Conservation (phyloP, 2,113 vertebrate genomes). For the Steatornis caripensis region DNA sequence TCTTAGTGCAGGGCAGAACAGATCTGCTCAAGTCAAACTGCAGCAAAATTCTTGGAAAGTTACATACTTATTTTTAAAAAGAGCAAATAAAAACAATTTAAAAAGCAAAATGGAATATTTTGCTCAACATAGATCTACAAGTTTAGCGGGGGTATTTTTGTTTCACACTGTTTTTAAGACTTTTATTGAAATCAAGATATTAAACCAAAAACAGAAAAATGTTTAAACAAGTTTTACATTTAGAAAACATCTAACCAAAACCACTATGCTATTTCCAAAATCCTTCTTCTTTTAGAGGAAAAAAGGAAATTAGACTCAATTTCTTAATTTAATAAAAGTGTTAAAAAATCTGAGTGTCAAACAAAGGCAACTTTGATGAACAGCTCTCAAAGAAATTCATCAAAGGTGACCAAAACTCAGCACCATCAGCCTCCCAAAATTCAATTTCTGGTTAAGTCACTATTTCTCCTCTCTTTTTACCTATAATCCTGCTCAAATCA, state of each 20-base stretch:
- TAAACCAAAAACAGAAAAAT: background rate
- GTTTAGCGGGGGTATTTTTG: rapidly evolving
- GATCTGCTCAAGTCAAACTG: background rate
- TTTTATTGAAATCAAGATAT: background rate
- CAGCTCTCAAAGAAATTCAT: background rate
- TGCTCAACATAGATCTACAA: background rate
- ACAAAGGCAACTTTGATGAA: background rate
- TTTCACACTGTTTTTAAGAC: background rate
- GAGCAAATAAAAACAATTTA: background rate
- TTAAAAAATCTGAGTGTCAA: background rate
- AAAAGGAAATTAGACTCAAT: background rate
- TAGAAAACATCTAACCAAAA: background rate
- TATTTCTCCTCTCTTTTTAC: background rate
- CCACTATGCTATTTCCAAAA: background rate
- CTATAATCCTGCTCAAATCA: background rate
- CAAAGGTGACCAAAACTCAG: background rate
- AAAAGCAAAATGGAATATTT: background rate
- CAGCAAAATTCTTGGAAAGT: background rate
- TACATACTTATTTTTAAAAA: background rate
- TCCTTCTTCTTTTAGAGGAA: background rate
- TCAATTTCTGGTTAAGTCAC: background rate
- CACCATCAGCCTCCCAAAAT: background rate
- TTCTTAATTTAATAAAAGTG: background rate
- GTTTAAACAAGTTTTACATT: background rate
- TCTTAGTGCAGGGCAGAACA: background rate